Evolutionary conservation across 2,888 invertebrate genomes (phyloP).

Genomic region (Macrostomum cliftonense): DNA sequence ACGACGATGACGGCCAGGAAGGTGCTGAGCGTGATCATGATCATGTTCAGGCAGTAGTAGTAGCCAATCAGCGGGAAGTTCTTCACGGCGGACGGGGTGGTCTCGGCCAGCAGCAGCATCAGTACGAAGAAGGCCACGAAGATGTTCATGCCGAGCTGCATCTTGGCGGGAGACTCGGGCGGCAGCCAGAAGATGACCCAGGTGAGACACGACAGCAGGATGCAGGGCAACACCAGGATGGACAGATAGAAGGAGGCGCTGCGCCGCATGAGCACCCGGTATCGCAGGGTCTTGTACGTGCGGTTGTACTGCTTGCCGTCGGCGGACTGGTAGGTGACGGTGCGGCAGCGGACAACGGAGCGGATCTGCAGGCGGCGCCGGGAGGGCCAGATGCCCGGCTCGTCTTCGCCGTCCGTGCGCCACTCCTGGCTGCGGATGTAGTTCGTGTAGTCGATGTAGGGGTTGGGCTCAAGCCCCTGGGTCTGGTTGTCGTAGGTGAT

Average conservation of each 20-base stretch:
- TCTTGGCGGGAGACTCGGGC: conserved; percentile 38
- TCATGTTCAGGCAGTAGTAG: conserved; percentile 12
- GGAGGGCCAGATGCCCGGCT: too few relatives aligned
- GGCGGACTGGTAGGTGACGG: too few relatives aligned
- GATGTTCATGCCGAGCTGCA: conserved; percentile 35
- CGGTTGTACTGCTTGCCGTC: too few relatives aligned
- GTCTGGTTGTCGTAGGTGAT: neutral
- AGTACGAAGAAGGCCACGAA: conserved; percentile 36
- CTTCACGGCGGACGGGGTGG: conserved; percentile 27
- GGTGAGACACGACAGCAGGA: conserved; percentile 35
- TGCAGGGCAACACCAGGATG: conserved; percentile 37
- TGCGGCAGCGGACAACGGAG: too few relatives aligned
- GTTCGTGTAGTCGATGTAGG: conserved; percentile 8
- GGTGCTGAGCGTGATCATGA: conserved; percentile 12
- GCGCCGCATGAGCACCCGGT: conserved; percentile 7
- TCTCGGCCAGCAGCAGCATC: conserved; percentile 32
- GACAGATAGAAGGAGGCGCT: conserved; percentile 29
- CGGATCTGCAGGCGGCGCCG: too few relatives aligned
- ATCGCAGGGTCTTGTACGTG: conserved; percentile 2
- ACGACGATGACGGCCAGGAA: conserved; percentile 11
- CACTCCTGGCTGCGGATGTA: conserved; percentile 9
- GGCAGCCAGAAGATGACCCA: conserved; percentile 39
- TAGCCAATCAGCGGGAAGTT: conserved; percentile 15
- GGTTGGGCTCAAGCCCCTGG: neutral
- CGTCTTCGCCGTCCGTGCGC: conserved; percentile 15